Conservation (phyloP, 1,140 invertebrate species). For the Drosophila tsacasi region DNA sequence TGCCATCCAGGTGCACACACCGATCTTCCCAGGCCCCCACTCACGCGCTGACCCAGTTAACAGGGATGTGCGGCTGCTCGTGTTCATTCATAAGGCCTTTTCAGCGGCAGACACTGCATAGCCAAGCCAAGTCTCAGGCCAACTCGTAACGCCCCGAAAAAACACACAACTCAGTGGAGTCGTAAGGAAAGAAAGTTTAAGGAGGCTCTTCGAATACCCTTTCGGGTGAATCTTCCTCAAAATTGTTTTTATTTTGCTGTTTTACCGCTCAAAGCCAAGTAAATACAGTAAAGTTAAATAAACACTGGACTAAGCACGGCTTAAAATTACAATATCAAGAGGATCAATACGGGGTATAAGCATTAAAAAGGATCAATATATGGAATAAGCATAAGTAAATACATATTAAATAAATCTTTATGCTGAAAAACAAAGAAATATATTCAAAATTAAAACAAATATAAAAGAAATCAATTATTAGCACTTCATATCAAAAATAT, state of each 20-base stretch:
- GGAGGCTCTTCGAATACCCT: constrained; percentile 9
- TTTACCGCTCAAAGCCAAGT: neutral
- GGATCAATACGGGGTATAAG: neutral
- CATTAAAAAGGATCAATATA: no score
- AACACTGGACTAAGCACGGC: neutral
- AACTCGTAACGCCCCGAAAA: constrained; percentile 29
- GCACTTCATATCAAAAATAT: no score
- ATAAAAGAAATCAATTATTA: no score
- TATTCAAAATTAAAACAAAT: no score
- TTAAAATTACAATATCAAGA: neutral
- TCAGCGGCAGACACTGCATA: constrained; percentile 23
- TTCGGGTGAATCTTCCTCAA: neutral
- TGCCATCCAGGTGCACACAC: constrained; percentile 12
- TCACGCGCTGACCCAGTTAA: constrained; percentile 73
- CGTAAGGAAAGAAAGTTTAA: neutral
- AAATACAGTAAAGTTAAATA: neutral
- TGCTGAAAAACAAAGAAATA: no score
- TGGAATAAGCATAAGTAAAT: no score
- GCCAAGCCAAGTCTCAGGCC: neutral
- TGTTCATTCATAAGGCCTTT: constrained; percentile 67
- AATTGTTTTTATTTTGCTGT: neutral
- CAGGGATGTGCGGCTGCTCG: constrained; percentile 16
- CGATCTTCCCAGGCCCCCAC: constrained; percentile 58
- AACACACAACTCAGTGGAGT: neutral
- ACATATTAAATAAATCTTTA: no score